Evolutionary conservation across 2,797 vertebrate species (phyloP), one percentile per base, ranked within the genome.

Genomic region (Acomys russatus): DNA sequence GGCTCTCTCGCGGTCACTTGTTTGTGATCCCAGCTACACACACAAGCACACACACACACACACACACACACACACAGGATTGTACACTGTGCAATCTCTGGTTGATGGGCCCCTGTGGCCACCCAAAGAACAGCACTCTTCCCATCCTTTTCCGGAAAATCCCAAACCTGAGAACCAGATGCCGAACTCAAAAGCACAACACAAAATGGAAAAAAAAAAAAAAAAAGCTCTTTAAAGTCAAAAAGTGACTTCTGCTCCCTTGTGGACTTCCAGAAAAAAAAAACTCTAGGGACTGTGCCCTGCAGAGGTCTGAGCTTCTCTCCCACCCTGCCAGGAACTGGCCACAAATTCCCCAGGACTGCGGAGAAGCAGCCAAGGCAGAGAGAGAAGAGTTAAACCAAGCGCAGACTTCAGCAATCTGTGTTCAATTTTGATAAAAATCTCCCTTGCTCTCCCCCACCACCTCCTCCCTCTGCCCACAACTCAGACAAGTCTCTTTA

Each of bases 361-460:
- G 73, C 56, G 35, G 59, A 86, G 49, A 86, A 96, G 86, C 92
- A 68, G 85, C 93, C 89, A n/a, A 78, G 25, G 92, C 97, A 97
- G 97, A 94, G 87, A 97, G 87, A 94, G 78, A 97, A 97, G 97
- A 96, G 98, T 97, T 98, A 97, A 98, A 97, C 91, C 77, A 92
- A 97, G 92, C 97, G 94, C 97, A 98, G 98, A 97, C 97, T 97
- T 97, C 97, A 84, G 96, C 97, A 98, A 97, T 97, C 97, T 98
- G 98, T 98, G 96, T 98, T 98, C 98, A 98, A 98, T 98, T 98
- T 97, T 97, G 98, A 98, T 98, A 98, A 98, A 98, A 98, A 98
- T 98, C 98, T 98, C 95, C 95, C 95, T 89, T 90, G 68, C 95
- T 96, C 94, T 96, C 94, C 91, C 94, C 95, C 64, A 30, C 68